Conservation (phyloP, 2,888 invertebrate species). For the Parnassius glacialis region DNA sequence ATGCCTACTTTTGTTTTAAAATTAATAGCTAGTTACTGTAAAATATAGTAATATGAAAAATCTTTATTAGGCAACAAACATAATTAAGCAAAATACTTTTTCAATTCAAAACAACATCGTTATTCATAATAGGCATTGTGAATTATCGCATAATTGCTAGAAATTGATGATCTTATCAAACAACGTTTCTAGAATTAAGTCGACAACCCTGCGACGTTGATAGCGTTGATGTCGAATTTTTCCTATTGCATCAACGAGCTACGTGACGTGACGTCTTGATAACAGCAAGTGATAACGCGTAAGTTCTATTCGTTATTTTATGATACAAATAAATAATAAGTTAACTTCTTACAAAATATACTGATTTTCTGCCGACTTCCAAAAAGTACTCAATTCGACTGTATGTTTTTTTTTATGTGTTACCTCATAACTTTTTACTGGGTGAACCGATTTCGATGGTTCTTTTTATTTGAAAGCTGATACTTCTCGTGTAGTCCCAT, state of each 20-base stretch:
- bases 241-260: slow-evolving; percentile 37
- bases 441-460: no score
- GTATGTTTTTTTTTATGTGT: no score
- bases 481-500: no score
- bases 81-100: not conserved
- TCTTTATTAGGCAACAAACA: not conserved
- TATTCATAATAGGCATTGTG: not conserved
- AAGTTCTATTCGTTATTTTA: not conserved
- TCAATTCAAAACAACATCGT: not conserved
- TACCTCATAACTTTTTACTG: no score
- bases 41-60: not conserved
- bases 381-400: no score
- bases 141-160: not conserved
- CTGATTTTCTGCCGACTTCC: no score
- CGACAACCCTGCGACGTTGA: slow-evolving; percentile 5
- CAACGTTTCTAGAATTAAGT: slow-evolving; percentile 1
- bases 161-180: not conserved
- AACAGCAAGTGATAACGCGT: slow-evolving; percentile 9
- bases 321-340: not conserved
- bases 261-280: slow-evolving; percentile 19
- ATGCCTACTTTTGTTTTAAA: not conserved
- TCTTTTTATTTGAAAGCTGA: no score
- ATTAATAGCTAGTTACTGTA: not conserved
- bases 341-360: no score
- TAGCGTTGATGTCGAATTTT: slow-evolving; percentile 26